A percentile compares a stretch with the other conserved stretches of the same genome.
These are phyloP conservation scores for Oncorhynchus mykiss DNA, from an alignment of 2,113 vertebrate genomes.

Conservation along the genomic window DNA sequence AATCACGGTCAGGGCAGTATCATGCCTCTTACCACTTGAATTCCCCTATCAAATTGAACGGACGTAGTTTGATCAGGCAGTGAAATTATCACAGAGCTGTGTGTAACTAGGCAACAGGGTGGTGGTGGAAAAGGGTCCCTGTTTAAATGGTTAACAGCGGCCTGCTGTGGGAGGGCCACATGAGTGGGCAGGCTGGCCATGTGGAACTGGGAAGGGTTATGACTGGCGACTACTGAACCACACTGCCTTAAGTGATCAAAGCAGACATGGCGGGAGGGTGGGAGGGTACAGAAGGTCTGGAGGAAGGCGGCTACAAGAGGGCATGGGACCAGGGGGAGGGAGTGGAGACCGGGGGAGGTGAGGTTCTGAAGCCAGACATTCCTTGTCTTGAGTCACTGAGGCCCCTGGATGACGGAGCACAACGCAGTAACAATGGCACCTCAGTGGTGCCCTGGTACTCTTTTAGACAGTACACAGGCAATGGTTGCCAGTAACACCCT, in stretches of 20 bases:
- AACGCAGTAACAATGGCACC: slow-evolving; percentile 2
- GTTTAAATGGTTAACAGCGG: slow-evolving; percentile 30
- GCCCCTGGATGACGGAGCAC: slow-evolving; percentile 22
- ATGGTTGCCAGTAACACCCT: slow-evolving; percentile 21
- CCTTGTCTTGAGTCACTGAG: slow-evolving; percentile 15
- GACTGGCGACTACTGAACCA: slow-evolving; percentile 39
- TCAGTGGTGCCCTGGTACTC: slow-evolving; percentile 30
- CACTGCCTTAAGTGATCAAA: slow-evolving; percentile 39
- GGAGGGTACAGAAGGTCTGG: slow-evolving; percentile 5
- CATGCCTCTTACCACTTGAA: background rate
- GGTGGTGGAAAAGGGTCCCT: slow-evolving; percentile 4
- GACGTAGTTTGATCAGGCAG: background rate
- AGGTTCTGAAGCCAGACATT: slow-evolving; percentile 21
- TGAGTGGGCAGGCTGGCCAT: slow-evolving; percentile 43
- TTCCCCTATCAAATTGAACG: background rate
- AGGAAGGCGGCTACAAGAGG: background rate
- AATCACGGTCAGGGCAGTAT: background rate
- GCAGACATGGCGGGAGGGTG: slow-evolving; percentile 13
- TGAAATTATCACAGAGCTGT: slow-evolving; percentile 5
- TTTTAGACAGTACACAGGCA: slow-evolving; percentile 26
- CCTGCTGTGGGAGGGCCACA: slow-evolving; percentile 31
- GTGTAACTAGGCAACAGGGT: slow-evolving; percentile 47
- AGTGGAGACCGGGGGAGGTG: slow-evolving; percentile 3
- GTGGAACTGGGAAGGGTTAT: slow-evolving; percentile 42
- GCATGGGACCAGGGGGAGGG: background rate